Conservation (phyloP, 2,888 invertebrate species). For the Camptogramma bilineatum region DNA sequence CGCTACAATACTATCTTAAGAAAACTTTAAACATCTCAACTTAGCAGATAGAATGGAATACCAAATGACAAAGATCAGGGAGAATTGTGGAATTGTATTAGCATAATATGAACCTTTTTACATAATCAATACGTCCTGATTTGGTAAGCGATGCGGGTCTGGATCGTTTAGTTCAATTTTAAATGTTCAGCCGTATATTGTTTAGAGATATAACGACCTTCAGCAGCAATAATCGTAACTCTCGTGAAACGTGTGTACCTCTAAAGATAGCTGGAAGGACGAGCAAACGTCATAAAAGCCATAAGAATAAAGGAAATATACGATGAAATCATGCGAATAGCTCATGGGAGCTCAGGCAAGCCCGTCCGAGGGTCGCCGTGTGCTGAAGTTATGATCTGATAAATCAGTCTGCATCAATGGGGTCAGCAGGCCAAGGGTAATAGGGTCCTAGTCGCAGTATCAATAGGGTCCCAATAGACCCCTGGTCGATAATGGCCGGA, state of each 20-base stretch:
- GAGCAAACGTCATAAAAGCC: conserved; percentile 2
- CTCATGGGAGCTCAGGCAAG: conserved; percentile 12
- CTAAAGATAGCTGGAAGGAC: neutral
- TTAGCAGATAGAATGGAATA: conserved; percentile 6
- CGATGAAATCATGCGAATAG: conserved; percentile 25
- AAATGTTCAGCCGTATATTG: neutral
- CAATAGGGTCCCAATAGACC: conserved; percentile 18
- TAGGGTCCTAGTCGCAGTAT: conserved; percentile 26
- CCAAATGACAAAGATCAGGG: conserved; percentile 11
- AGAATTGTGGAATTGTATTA: conserved; percentile 11
- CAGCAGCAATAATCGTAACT: neutral
- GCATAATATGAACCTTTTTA: conserved; percentile 16
- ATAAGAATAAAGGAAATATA: conserved; percentile 19
- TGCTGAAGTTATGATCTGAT: conserved; percentile 40
- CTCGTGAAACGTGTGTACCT: conserved; percentile 1
- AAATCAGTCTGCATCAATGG: conserved; percentile 29
- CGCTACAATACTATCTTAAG: conserved; percentile 12
- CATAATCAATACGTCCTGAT: conserved; percentile 11
- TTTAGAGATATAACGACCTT: neutral
- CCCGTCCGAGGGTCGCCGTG: conserved; percentile 14
- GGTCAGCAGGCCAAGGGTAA: conserved; percentile 37
- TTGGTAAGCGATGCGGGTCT: conserved; percentile 3
- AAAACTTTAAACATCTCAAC: conserved; percentile 18
- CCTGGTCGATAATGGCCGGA: conserved; percentile 18
- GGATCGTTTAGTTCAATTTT: neutral